Evolutionary conservation across 2,797 vertebrate species (phyloP), one percentile per base, ranked within the genome.

Genomic region (Momotus momota): DNA sequence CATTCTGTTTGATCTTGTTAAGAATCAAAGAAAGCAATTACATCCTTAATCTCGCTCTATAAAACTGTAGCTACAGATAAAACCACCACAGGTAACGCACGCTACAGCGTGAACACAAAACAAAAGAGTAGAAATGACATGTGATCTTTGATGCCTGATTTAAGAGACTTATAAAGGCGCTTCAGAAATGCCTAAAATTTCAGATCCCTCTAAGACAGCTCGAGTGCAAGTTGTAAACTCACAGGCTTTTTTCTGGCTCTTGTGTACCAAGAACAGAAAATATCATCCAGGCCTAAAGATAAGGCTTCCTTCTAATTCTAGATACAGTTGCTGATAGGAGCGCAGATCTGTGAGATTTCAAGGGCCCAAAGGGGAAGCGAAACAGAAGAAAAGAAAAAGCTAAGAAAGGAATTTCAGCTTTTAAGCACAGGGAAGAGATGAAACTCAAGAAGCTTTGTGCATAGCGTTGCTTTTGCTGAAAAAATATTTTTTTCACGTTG

Each of bases 1-100:
- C 93, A 7, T 13, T 51, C 94, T 20, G 17, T 82, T 93, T 96
- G 93, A 95, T 96, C 94, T 79, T 3, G 23, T 62, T 94, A 62
- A 70, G 81, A 91, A 96, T 90, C 89, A 94, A 84, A 93, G 86
- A 3, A 41, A 78, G 87, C 82, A 95, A 95, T 96, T 94, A 94
- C 96, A 81, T 33, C 93, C 94, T 88, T 94, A 95, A 95, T 96
- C 96, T 88, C 26, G 72, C 51, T 75, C 85, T 52, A 0, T 55
- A 54, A 72, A 90, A 94, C 91, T 87, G 90, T 64, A 94, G 87
- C 87, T 95, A 61, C 86, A 87, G 55, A 58, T 23, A 23, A 33
- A 58, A 40, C 52, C 90, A 83, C 21, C 43, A 18, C 5, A 1
- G 60, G 90, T 91, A 88, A 33, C 66, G 13, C 5, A 8, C 2